Evolutionary conservation across 2,797 vertebrate species (phyloP), one percentile per base, ranked within the genome.

Genomic region (Melanotaenia pygmaea): DNA sequence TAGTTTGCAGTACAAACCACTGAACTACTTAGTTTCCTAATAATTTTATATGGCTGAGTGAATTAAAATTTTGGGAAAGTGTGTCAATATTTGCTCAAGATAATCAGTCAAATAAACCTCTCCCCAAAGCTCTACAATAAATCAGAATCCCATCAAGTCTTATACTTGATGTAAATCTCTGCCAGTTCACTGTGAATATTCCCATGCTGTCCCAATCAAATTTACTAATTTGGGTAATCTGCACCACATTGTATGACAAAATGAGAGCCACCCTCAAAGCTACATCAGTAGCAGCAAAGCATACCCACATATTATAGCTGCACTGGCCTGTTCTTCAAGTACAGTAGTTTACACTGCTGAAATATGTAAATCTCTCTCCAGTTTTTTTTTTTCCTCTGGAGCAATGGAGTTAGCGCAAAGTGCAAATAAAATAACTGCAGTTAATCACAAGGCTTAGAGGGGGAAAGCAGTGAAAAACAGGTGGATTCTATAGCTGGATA

Each of bases 381-480:
- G 67, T 72, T 70, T 1, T 60, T 64, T 69, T 2, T 61, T 61
- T 67, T 50, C 30, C 2, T 65, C 43, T 77, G 30, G 70, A 83
- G 34, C 32, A 69, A 69, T 58, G 40, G 43, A 79, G 68, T 74
- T 2, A 67, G 28, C 74, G 74, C 18, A 88, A 90, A 90, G 91
- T 92, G 90, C 90, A 88, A 82, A 80, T 75, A 13, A 82, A 88
- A 37, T 77, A 80, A 86, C 81, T 86, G 83, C 84, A 89, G 76
- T 77, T 81, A 8, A 77, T 34, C 34, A 66, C 60, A 85, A 76
- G 76, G 57, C n/a, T 59, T 64, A 53, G 38, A 64, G 72, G 74
- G 78, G 67, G 59, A 79, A 80, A 63, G 59, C 37, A 62, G 20
- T 62, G 74, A 65, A 79, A 73, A 85, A 35, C 70, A 35, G 67